Evolutionary conservation across 2,888 invertebrate genomes (phyloP).

Genomic region (Uloborus plumipes): DNA sequence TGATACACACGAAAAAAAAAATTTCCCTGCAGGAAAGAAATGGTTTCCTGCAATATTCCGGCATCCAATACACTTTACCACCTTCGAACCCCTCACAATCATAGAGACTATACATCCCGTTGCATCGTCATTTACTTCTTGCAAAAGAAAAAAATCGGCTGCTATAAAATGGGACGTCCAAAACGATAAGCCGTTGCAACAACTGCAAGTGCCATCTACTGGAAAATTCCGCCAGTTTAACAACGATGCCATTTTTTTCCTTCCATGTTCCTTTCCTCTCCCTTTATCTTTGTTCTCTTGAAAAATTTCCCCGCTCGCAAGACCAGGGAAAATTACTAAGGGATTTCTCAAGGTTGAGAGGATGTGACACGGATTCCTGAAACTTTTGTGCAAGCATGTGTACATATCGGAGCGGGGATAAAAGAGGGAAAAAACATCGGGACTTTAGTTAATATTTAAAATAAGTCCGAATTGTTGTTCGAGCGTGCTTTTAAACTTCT

Average conservation of each 20-base stretch:
- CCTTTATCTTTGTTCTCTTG: neutral
- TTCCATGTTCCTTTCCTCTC: neutral
- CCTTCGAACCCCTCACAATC: too few relatives aligned
- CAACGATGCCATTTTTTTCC: conserved; percentile 9
- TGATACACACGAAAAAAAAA: too few relatives aligned
- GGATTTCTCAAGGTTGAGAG: conserved; percentile 32
- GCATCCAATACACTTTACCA: too few relatives aligned
- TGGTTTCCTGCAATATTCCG: too few relatives aligned
- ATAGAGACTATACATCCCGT: too few relatives aligned
- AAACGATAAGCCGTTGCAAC: conserved; percentile 13
- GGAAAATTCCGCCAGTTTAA: conserved; percentile 32
- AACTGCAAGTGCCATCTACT: conserved; percentile 15
- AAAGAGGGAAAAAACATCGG: conserved; percentile 11
- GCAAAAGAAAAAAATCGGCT: conserved; percentile 1
- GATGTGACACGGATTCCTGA: conserved; percentile 19
- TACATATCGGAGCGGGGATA: neutral
- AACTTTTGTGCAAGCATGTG: neutral
- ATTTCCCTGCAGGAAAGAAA: too few relatives aligned
- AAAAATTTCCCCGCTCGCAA: too few relatives aligned
- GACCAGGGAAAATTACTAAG: conserved; percentile 30
- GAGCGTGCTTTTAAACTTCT: neutral
- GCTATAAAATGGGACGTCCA: conserved; percentile 17
- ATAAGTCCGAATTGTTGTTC: conserved; percentile 22
- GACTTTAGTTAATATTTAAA: conserved; percentile 48
- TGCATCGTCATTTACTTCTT: conserved; percentile 19